Evolutionary conservation across 2,113 vertebrate genomes (phyloP).

Genomic region (Antechinus stuartii): DNA sequence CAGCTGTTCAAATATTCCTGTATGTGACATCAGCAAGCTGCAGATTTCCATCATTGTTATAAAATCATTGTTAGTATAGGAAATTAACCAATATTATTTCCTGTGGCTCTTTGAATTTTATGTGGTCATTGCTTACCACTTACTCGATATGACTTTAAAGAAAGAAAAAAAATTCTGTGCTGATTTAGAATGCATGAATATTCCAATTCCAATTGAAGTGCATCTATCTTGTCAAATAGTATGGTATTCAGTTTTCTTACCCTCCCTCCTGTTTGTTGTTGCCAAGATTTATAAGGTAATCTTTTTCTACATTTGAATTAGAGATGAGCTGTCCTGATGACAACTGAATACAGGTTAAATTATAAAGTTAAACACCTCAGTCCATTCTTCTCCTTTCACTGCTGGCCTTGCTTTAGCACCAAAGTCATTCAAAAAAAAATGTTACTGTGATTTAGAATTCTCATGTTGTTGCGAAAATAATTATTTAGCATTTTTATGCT

Average conservation of each 20-base stretch:
- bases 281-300: constrained; percentile 54
- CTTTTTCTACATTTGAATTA: constrained; percentile 37
- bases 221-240: constrained; percentile 28
- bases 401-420: constrained; percentile 25
- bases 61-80: neutral
- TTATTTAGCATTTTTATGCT: constrained; percentile 27
- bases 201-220: constrained; percentile 14
- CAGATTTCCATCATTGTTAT: constrained; percentile 22
- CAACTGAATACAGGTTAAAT: constrained; percentile 51
- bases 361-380: constrained; percentile 37
- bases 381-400: constrained; percentile 33
- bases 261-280: constrained; percentile 9
- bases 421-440: neutral
- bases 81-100: constrained; percentile 20
- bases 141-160: constrained; percentile 37
- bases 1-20: neutral
- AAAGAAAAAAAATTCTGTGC: neutral
- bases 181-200: constrained; percentile 1
- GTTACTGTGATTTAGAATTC: constrained; percentile 19
- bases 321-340: constrained; percentile 6
- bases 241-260: constrained; percentile 1
- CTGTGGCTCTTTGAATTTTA: constrained; percentile 13
- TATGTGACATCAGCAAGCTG: neutral
- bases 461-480: neutral
- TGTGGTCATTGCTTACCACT: constrained; percentile 12